Evolutionary conservation across 2,797 vertebrate species (phyloP), one percentile per base, ranked within the genome.

Genomic region (Gymnocypris eckloni): DNA sequence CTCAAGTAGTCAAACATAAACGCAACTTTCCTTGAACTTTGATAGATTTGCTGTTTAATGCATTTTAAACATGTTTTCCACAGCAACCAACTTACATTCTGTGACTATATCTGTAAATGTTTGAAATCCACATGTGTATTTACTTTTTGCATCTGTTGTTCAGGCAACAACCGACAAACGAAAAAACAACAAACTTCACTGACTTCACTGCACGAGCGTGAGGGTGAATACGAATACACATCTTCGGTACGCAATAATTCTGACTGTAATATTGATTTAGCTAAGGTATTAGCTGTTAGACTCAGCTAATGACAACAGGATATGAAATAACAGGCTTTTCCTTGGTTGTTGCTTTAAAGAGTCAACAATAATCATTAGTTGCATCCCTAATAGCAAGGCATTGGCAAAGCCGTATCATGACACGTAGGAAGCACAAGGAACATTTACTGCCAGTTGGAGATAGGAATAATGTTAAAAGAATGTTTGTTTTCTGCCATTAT

Each of bases 401-500:
- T 33, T 16, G 33, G 56, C 15, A 66, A 66, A 48, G n/a, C 25
- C 20, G 87, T 89, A 84, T 87, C 84, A 79, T 81, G 84, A 86
- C 91, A 87, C 85, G 84, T 88, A 90, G 70, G 80, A 86, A 86
- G 81, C 87, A 43, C 59, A 82, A 85, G 86, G 84, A 90, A 89
- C 25, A 61, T 61, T 67, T 33, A 18, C 56, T 61, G 4, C 82
- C 84, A 87, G 88, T 91, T 78, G 25, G 33, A 71, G 79, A 70
- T 73, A 89, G 71, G 86, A 88, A 83, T 73, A 86, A 78, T 84
- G 83, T 88, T 69, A 52, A 77, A 72, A 71, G 50, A 89, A 87
- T 25, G n/a, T 90, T 93, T 90, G 92, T 85, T 89, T 91, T 56
- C 86, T 52, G 70, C 5, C 0, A 18, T 41, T 89, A 90, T 93